These are phyloP conservation scores for Cephus cinctus DNA, from an alignment of 1,140 invertebrate species.

Conservation along the genomic window DNA sequence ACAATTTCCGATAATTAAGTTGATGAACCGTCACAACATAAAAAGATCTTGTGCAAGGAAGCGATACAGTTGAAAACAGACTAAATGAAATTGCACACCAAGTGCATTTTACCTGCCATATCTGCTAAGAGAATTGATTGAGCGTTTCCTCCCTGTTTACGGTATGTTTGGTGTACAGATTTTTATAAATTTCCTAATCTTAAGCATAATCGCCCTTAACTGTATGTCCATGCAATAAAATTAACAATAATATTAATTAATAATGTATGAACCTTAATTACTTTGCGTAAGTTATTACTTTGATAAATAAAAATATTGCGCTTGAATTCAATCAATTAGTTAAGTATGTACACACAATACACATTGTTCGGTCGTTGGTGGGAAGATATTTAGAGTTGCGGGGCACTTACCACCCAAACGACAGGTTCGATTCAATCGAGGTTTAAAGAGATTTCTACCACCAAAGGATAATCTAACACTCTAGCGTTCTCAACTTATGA, in stretches of 20 bases:
- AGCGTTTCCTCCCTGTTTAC: neutral
- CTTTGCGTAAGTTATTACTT: conserved; percentile 33
- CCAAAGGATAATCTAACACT: conserved; percentile 32
- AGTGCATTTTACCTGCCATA: too few relatives aligned
- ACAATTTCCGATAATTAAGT: too few relatives aligned
- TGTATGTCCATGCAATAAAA: conserved; percentile 22
- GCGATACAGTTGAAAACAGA: neutral
- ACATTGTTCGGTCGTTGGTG: conserved; percentile 44
- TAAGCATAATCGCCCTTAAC: conserved; percentile 10
- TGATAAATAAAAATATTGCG: conserved; percentile 55
- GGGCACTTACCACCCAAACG: conserved; percentile 14
- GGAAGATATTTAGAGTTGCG: too few relatives aligned
- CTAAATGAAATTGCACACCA: too few relatives aligned
- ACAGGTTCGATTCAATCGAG: conserved; percentile 33
- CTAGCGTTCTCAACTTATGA: conserved; percentile 35
- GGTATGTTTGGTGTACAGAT: neutral
- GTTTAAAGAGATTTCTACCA: conserved; percentile 39
- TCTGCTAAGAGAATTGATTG: too few relatives aligned
- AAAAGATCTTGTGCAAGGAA: conserved; percentile 3
- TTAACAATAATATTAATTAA: conserved; percentile 24
- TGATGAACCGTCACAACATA: too few relatives aligned
- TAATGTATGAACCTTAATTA: conserved; percentile 11
- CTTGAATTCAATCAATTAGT: conserved; percentile 42
- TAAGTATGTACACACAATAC: conserved; percentile 56
- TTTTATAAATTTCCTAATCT: conserved; percentile 3